Percentiles rank a stretch among this genome's conserved stretches.
These are phyloP conservation scores for Onychostoma macrolepis DNA, from an alignment of 2,113 vertebrate genomes.

Conservation along the genomic window DNA sequence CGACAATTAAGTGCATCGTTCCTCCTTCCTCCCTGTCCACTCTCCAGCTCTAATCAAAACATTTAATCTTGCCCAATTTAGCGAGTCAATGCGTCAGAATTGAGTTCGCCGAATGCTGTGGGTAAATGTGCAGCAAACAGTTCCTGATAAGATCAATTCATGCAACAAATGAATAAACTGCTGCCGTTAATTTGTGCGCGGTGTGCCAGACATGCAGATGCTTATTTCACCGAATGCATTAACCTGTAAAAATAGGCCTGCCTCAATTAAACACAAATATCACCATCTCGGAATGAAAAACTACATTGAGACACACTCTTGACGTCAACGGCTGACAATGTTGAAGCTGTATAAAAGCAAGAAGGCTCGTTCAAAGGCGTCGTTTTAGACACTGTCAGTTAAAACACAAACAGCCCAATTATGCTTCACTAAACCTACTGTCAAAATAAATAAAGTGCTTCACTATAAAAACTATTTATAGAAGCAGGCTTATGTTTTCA, in stretches of 20 bases:
- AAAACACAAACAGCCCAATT: slow-evolving; percentile 18
- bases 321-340: neutral
- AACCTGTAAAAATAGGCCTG: neutral
- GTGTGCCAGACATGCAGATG: slow-evolving; percentile 29
- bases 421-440: neutral
- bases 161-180: slow-evolving; percentile 21
- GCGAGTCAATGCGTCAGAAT: slow-evolving; percentile 14
- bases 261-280: neutral
- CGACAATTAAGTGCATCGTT: neutral
- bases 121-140: slow-evolving; percentile 35
- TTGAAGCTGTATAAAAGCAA: neutral
- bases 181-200: slow-evolving; percentile 5
- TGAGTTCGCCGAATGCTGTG: slow-evolving; percentile 30
- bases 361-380: neutral
- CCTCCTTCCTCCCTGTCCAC: neutral
- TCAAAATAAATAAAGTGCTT: slow-evolving; percentile 19
- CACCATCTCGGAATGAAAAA: neutral
- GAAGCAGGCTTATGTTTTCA: slow-evolving; percentile 37
- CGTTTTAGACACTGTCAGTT: slow-evolving; percentile 3
- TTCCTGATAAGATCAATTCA: slow-evolving; percentile 45
- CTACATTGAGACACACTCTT: neutral
- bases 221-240: neutral
- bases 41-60: slow-evolving; percentile 25
- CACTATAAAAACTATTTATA: slow-evolving; percentile 31
- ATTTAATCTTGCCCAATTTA: slow-evolving; percentile 36